Percentiles rank a stretch among this genome's conserved stretches.
phyloP scores from a whole-genome alignment of 2,113 vertebrate species.

The Ovis canadensis region DNA sequence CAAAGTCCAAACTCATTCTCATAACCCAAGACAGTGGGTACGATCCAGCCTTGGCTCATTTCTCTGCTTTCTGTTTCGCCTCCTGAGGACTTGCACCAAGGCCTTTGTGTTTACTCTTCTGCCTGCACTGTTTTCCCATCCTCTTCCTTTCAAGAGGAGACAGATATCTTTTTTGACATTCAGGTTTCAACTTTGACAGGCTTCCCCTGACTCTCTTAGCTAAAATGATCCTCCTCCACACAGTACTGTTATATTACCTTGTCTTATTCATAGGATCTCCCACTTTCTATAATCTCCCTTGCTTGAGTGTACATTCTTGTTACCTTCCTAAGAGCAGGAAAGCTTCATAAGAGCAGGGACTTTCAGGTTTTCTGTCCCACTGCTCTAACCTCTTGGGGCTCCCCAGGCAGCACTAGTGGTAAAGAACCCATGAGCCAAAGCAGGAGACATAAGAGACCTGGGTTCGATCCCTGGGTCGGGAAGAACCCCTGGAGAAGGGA shows the following conservation, averaged over 20 bases:
- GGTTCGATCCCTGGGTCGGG: neutral
- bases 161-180: neutral
- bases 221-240: neutral
- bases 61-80: neutral
- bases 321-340: neutral
- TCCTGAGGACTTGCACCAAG: neutral
- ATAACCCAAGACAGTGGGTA: neutral
- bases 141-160: neutral
- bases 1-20: neutral
- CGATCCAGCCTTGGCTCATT: neutral
- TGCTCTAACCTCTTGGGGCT: neutral
- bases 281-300: neutral
- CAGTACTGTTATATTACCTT: neutral
- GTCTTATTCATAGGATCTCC: neutral
- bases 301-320: neutral
- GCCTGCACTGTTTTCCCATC: neutral
- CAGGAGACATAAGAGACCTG: neutral
- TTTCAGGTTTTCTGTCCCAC: neutral
- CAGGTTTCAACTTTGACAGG: neutral
- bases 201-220: neutral
- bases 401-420: neutral
- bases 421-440: neutral
- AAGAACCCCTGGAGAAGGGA: neutral
- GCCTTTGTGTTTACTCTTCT: neutral
- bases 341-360: neutral